phyloP scores from a whole-genome alignment of 2,888 invertebrate species.

The Tortrix viridana region DNA sequence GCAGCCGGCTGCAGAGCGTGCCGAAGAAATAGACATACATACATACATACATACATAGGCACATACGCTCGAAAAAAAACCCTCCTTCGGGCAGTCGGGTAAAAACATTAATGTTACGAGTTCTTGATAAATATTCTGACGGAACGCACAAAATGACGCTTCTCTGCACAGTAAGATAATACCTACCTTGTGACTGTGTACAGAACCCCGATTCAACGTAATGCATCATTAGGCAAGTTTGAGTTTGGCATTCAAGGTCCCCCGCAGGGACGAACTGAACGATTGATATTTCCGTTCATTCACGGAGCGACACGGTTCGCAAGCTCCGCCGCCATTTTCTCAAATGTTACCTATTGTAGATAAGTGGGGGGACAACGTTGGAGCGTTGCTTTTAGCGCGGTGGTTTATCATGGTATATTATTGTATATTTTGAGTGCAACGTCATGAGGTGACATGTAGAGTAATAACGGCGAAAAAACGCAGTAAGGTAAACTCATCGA shows the following conservation, averaged over 20 bases:
- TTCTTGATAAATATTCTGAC: too few species aligned
- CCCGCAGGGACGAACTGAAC: constrained; percentile 49
- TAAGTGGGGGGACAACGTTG: constrained; percentile 6
- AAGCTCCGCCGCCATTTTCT: constrained; percentile 36
- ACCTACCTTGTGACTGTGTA: constrained; percentile 36
- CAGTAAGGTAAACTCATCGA: too few species aligned
- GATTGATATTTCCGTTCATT: constrained; percentile 56
- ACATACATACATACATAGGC: too few species aligned
- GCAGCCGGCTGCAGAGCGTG: too few species aligned
- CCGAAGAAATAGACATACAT: too few species aligned
- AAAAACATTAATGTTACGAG: too few species aligned
- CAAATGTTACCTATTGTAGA: constrained; percentile 24
- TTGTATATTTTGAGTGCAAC: not conserved
- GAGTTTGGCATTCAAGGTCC: constrained; percentile 56
- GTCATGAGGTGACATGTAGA: too few species aligned
- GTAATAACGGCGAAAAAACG: too few species aligned
- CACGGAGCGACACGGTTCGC: constrained; percentile 38
- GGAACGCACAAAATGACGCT: too few species aligned
- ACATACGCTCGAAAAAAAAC: too few species aligned
- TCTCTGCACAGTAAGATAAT: not conserved
- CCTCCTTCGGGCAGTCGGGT: too few species aligned
- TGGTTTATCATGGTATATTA: constrained; percentile 1
- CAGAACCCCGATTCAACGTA: constrained; percentile 53
- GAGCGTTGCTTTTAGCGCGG: constrained; percentile 5
- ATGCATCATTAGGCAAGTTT: constrained; percentile 62